These are phyloP conservation scores for Alsophila aescularia DNA, from an alignment of 2,888 invertebrate genomes.

Conservation along the genomic window DNA sequence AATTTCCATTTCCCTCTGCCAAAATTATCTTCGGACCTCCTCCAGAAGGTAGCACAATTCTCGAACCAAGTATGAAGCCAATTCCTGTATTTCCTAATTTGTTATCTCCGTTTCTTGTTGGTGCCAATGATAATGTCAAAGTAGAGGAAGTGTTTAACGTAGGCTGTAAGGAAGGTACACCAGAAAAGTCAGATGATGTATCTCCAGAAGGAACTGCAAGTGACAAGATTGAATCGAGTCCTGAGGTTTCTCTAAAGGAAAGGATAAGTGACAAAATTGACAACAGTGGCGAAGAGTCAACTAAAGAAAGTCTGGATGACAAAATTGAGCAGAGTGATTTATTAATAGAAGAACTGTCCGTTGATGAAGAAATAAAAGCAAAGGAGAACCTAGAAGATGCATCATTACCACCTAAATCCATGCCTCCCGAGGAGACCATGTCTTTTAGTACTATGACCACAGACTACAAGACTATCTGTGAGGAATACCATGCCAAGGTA, in stretches of 20 bases:
- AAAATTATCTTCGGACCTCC: slow-evolving; percentile 79
- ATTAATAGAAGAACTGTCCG: slow-evolving; percentile 70
- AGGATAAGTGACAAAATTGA: slow-evolving; percentile 66
- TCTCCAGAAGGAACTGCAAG: slow-evolving; percentile 28
- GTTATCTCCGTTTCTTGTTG: slow-evolving; percentile 71
- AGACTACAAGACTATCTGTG: slow-evolving; percentile 89
- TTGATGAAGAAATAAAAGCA: slow-evolving; percentile 61
- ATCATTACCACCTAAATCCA: slow-evolving; percentile 64
- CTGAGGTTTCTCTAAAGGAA: slow-evolving; percentile 49
- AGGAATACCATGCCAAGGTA: slow-evolving; percentile 89
- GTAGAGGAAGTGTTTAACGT: slow-evolving; percentile 61
- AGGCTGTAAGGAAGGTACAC: slow-evolving; percentile 41
- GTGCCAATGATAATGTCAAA: slow-evolving; percentile 57
- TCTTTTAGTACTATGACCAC: slow-evolving; percentile 86
- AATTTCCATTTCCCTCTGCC: slow-evolving; percentile 62
- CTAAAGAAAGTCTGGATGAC: slow-evolving; percentile 38
- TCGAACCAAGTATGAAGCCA: slow-evolving; percentile 57
- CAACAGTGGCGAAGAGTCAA: slow-evolving; percentile 45
- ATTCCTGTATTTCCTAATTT: slow-evolving; percentile 69
- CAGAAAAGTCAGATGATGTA: slow-evolving; percentile 5
- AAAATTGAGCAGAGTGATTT: slow-evolving; percentile 69
- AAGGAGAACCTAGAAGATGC: slow-evolving; percentile 53
- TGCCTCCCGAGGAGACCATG: slow-evolving; percentile 66
- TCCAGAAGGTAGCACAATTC: slow-evolving; percentile 65
- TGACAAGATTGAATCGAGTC: not conserved